Evolutionary conservation across 2,888 invertebrate genomes (phyloP), one percentile per base, ranked within the genome.

Genomic region (Brachyptera putata): DNA sequence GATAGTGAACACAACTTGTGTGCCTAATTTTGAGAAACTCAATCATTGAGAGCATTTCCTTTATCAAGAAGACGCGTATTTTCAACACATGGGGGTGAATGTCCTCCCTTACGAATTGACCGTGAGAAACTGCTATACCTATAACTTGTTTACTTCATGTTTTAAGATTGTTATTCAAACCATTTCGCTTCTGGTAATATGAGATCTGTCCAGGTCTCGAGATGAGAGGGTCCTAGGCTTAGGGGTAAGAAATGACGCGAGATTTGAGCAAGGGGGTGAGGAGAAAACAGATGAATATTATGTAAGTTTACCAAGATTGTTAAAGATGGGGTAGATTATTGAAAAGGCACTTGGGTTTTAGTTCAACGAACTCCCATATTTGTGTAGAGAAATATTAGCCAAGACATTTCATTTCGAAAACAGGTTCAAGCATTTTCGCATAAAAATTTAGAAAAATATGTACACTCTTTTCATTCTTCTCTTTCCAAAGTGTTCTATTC

Each of bases 311-410:
- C 24, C 46, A 46, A 24, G 46, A 21, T 21, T 46, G 18, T 41
- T 16, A 21, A 49, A 49, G 24, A 48, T 25, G 41, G 43, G 53
- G 53, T 53, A 53, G 50, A 14, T 50, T 55, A 39, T 50, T 50
- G 50, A 50, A 59, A 59, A 59, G 55, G 53, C 59, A 59, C 55
- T 59, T 55, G 55, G 55, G 34, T 14, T 24, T 14, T 30, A 43
- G 59, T 59, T 59, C 59, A 59, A 59, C 55, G 59, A 59, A 59
- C 59, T 41, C 24, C 5, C 11, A 30, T 24, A 53, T 30, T 53
- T 18, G 34, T 21, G 36, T 36, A 53, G 22, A 36, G 53, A 53
- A 53, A 53, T 53, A 53, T 53, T 53, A 53, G 53, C 22, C 21
- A 21, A 50, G n/a, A 21, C 36, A 21, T 53, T 53, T 36, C 36